phyloP scores from a whole-genome alignment of 2,888 invertebrate genomes.

The Orchesellides sinensis region DNA sequence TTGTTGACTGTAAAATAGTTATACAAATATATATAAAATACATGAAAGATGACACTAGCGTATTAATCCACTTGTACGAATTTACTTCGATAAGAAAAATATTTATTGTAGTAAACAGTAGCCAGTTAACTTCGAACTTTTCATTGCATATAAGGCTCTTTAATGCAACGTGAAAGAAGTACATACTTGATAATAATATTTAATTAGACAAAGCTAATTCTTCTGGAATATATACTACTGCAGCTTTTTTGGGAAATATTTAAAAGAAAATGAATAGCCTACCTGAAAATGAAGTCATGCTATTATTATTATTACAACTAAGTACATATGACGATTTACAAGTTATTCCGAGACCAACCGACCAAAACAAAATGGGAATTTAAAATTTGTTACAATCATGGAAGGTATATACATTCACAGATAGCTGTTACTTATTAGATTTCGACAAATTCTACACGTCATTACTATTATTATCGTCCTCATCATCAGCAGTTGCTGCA shows the following conservation, averaged over 20 bases:
- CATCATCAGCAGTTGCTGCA: neutral
- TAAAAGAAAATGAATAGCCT: neutral
- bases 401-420: slow-evolving; percentile 49
- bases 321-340: slow-evolving; percentile 16
- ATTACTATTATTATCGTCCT: neutral
- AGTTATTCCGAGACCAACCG: slow-evolving; percentile 37
- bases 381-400: slow-evolving; percentile 61
- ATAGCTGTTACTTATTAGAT: slow-evolving; percentile 10
- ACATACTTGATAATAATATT: neutral
- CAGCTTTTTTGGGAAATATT: too few species aligned
- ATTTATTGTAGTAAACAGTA: neutral
- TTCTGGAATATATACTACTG: neutral
- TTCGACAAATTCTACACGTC: slow-evolving; percentile 3
- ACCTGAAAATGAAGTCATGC: neutral
- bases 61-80: slow-evolving; percentile 20
- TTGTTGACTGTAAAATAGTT: slow-evolving; percentile 38
- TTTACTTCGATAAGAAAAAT: neutral
- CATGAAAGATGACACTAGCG: neutral
- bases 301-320: neutral
- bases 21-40: neutral
- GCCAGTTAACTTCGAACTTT: neutral
- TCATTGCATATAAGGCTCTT: neutral
- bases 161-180: neutral
- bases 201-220: neutral
- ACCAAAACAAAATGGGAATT: slow-evolving; percentile 55